A percentile compares a stretch with the other conserved stretches of the same genome.
These are phyloP conservation scores for Apeltes quadracus DNA, from an alignment of 2,113 vertebrate genomes.

Conservation along the genomic window DNA sequence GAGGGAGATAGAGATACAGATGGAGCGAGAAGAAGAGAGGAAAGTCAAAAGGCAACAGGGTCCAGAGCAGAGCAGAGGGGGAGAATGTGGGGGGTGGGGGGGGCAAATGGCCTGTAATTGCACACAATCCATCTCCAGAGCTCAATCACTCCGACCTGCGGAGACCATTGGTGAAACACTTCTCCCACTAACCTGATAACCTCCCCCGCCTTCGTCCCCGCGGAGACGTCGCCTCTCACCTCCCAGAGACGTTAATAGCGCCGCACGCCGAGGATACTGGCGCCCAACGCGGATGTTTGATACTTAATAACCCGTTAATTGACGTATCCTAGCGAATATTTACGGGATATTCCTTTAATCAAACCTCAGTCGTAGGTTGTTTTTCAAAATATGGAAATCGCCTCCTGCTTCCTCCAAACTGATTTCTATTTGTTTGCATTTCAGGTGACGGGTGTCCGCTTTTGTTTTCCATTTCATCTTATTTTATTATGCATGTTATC, in stretches of 20 bases:
- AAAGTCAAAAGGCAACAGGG: constrained; percentile 49
- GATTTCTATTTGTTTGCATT: neutral
- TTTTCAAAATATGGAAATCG: constrained; percentile 13
- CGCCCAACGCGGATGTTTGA: constrained; percentile 13
- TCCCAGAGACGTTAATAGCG: constrained; percentile 21
- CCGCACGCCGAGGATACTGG: no score
- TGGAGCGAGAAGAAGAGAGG: constrained; percentile 19
- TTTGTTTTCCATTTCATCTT: neutral
- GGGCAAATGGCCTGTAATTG: constrained; percentile 78
- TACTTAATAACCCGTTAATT: constrained; percentile 34
- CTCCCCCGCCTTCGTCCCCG: constrained; percentile 44
- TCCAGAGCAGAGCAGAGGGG: constrained; percentile 31
- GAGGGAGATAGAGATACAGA: constrained; percentile 11
- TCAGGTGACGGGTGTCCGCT: neutral
- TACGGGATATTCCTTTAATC: constrained; percentile 46
- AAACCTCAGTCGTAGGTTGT: neutral
- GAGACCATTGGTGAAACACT: constrained; percentile 61
- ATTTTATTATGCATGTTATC: constrained; percentile 1
- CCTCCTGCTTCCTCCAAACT: neutral
- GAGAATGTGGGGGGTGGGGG: constrained; percentile 37
- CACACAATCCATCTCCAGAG: constrained; percentile 73
- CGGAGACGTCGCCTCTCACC: constrained; percentile 57
- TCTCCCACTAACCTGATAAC: constrained; percentile 71
- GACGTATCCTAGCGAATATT: constrained; percentile 40
- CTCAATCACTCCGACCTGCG: constrained; percentile 68